Evolutionary conservation across 2,113 vertebrate genomes (phyloP), one percentile per base, ranked within the genome.

Genomic region (Ageneiosus marmoratus): DNA sequence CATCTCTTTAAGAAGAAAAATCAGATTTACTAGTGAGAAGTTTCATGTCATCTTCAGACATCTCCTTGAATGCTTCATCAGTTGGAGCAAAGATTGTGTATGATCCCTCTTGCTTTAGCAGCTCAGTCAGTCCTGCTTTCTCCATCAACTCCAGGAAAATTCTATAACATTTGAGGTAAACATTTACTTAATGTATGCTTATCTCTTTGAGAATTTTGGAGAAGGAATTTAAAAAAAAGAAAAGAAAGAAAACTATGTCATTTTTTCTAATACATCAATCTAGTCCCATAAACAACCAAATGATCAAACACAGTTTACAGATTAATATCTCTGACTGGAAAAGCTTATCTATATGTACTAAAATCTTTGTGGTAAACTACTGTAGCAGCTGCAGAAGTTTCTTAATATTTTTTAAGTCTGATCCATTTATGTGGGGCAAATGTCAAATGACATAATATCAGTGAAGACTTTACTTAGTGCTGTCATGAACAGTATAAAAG

Each of bases 71-170:
- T 9, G 97, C 96, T 0, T 97, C 95, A 0, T 99, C 97, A 32
- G 95, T 96, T 18, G 98, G 98, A 29, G 96, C 95, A 90, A 99
- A 99, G 9, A 98, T 89, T 5, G 97, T 99, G 95, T 96, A 98
- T 1, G 94, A 88, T 79, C 97, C 97, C 51, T 95, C 93, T 20
- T 84, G 91, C 53, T 89, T 94, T 24, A 99, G 90, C 78, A 99
- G 80, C 22, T 97, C 95, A 77, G 94, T 95, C 87, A 99, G 89
- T 75, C 92, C 95, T 55, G 97, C 97, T 78, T 90, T 93, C 93
- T 98, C 95, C 80, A 99, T 93, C 79, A 99, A 92, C 10, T 92
- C 93, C 85, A 99, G 94, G 92, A 99, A 99, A 88, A 95, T 85
- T 50, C 95, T 97, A 84, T 80, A 84, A 86, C 27, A 62, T 56